phyloP scores from a whole-genome alignment of 2,113 vertebrate species.

The Panthera leo region DNA sequence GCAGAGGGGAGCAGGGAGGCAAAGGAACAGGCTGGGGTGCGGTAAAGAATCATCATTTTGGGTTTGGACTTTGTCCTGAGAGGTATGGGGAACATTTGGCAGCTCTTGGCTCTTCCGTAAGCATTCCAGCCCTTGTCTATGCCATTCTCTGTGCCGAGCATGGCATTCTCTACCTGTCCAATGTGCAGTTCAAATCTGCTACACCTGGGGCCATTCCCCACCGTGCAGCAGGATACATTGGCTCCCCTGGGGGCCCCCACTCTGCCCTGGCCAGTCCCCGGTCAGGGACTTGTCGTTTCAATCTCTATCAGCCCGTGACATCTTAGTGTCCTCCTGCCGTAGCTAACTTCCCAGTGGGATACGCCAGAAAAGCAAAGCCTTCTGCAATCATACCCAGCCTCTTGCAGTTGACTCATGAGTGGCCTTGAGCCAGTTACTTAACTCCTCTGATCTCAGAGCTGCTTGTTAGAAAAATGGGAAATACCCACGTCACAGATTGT shows the following conservation, averaged over 20 bases:
- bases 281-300: background rate
- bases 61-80: background rate
- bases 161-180: background rate
- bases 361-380: background rate
- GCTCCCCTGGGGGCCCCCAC: accelerated
- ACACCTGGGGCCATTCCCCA: background rate
- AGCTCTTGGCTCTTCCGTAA: background rate
- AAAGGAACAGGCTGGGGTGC: too few relatives aligned
- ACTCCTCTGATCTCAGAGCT: background rate
- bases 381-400: background rate
- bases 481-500: background rate
- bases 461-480: background rate
- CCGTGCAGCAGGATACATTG: accelerated
- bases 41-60: background rate
- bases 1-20: background rate
- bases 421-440: background rate
- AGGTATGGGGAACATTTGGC: too few relatives aligned
- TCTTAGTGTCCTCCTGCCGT: background rate
- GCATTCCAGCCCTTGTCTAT: background rate
- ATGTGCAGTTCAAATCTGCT: background rate
- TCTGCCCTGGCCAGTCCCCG: background rate
- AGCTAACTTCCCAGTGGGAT: background rate
- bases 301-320: background rate
- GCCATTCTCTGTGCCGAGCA: accelerated
- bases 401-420: background rate